Percentiles rank a stretch among this genome's conserved stretches.
Conservation (phyloP, 2,888 invertebrate species). For the Hyalella azteca region DNA sequence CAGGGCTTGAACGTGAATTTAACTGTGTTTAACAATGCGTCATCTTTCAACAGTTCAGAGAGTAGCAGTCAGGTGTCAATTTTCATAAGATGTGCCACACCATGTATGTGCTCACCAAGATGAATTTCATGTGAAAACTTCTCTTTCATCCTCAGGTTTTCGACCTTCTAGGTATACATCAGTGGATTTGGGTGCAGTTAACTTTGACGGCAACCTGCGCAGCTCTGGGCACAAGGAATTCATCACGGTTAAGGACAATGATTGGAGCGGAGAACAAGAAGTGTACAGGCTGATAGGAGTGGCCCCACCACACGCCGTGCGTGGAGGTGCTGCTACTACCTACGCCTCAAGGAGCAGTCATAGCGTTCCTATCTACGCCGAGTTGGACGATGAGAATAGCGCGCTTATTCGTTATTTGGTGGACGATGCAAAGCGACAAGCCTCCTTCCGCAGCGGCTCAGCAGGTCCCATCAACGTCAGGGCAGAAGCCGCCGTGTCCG, state of each 20-base stretch:
- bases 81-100: not conserved
- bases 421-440: not conserved
- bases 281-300: constrained; percentile 7
- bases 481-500: not conserved
- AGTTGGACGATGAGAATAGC: constrained; percentile 8
- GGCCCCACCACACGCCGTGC: not conserved
- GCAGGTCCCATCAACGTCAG: not conserved
- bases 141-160: not conserved
- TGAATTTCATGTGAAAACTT: not conserved
- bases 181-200: not conserved
- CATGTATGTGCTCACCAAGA: not conserved
- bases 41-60: not conserved
- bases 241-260: constrained; percentile 26
- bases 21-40: not conserved
- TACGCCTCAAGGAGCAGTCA: constrained; percentile 1
- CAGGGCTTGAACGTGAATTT: not conserved
- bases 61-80: not conserved
- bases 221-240: not conserved
- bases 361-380: constrained; percentile 8
- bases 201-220: not conserved
- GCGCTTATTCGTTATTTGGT: not conserved
- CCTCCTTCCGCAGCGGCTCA: not conserved
- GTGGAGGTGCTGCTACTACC: constrained; percentile 22
- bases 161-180: not conserved
- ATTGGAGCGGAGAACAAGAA: not conserved